A percentile compares a stretch with the other conserved stretches of the same genome.
Conservation (phyloP, 2,888 invertebrate species). For the Conus canariensis region DNA sequence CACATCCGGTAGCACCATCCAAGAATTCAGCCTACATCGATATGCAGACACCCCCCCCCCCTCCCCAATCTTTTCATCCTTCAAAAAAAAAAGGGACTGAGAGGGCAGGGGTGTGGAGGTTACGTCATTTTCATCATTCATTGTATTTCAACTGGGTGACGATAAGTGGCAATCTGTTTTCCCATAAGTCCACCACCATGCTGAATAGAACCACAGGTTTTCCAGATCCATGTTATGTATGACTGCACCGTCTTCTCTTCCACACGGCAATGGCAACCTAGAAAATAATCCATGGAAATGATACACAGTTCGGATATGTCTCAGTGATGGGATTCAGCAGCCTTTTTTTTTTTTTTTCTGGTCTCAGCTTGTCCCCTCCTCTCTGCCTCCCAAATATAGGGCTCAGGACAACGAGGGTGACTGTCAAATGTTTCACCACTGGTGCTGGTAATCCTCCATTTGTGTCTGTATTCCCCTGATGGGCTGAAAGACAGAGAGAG, state of each 20-base stretch:
- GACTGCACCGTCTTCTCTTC: background rate
- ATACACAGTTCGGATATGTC: background rate
- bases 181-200: background rate
- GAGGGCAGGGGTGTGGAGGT: too few relatives aligned
- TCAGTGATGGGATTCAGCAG: background rate
- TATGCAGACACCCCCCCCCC: background rate
- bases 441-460: background rate
- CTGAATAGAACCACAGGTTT: background rate
- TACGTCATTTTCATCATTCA: too few relatives aligned
- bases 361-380: background rate
- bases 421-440: background rate
- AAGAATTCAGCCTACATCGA: background rate
- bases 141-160: too few relatives aligned
- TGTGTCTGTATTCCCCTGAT: background rate
- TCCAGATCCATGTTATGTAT: constrained; percentile 2
- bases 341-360: background rate
- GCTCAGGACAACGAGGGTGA: background rate
- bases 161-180: too few relatives aligned
- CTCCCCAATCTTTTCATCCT: too few relatives aligned
- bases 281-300: background rate
- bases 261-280: background rate
- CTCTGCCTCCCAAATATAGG: too few relatives aligned
- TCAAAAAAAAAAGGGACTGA: too few relatives aligned
- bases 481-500: constrained; percentile 3
- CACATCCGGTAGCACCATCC: background rate